A percentile compares a stretch with the other conserved stretches of the same genome.
phyloP scores from a whole-genome alignment of 2,797 vertebrate genomes.

The Liparis tanakae region DNA sequence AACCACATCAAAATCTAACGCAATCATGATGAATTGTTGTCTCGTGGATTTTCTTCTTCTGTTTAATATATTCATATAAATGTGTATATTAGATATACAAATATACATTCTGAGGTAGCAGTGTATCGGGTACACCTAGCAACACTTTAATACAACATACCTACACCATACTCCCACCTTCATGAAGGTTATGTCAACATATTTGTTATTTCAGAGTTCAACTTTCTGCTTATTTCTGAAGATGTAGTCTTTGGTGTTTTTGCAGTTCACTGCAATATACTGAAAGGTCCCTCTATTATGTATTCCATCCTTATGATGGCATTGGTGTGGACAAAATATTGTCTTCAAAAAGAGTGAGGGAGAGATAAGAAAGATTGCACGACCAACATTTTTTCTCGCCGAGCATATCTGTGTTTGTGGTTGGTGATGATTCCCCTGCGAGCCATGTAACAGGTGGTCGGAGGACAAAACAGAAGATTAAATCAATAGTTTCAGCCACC shows the following conservation, averaged over 20 bases:
- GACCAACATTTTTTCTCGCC: slow-evolving; percentile 25
- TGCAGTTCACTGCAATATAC: not conserved
- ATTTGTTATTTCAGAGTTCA: not conserved
- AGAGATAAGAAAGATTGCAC: not conserved
- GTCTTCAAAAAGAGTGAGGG: not conserved
- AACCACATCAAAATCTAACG: not conserved
- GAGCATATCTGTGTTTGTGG: slow-evolving; percentile 52
- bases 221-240: not conserved
- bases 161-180: not conserved
- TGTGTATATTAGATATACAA: not conserved
- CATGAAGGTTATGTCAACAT: not conserved
- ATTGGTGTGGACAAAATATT: not conserved
- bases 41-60: not conserved
- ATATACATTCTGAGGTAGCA: too few species aligned
- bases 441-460: slow-evolving; percentile 77
- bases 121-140: not conserved
- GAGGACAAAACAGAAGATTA: slow-evolving; percentile 78
- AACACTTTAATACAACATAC: not conserved
- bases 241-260: not conserved
- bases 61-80: not conserved
- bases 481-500: slow-evolving; percentile 79
- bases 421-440: slow-evolving; percentile 68
- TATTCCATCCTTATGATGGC: not conserved
- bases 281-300: not conserved
- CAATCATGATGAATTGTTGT: not conserved